phyloP scores from a whole-genome alignment of 2,888 invertebrate genomes.

The Xanthorhoe designata region DNA sequence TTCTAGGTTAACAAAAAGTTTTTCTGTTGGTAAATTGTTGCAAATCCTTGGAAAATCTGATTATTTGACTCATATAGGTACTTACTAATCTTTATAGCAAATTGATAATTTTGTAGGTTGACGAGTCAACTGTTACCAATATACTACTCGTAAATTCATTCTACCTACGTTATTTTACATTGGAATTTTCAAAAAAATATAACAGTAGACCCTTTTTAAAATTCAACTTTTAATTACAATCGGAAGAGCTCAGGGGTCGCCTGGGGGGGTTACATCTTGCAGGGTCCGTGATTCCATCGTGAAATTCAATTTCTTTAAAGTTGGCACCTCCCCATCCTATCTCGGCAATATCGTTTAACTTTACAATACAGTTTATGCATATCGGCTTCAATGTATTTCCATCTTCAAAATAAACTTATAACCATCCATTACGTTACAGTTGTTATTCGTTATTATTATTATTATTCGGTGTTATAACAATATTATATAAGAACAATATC shows the following conservation, averaged over 20 bases:
- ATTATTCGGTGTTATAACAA: no score
- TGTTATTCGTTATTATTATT: no score
- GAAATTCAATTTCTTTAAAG: constrained; percentile 40
- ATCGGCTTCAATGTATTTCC: background rate
- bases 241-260: constrained; percentile 45
- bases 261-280: constrained; percentile 28
- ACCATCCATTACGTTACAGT: no score
- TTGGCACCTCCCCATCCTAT: constrained; percentile 28
- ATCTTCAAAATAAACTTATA: background rate
- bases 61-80: no score
- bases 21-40: background rate
- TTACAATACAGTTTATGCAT: constrained; percentile 20
- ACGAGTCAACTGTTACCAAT: background rate
- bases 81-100: background rate
- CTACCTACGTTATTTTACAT: background rate
- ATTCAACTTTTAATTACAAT: constrained; percentile 55
- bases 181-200: constrained; percentile 22
- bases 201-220: constrained; percentile 43
- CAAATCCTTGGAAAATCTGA: no score
- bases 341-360: background rate
- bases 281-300: constrained; percentile 32
- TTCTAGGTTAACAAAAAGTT: constrained; percentile 21
- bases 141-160: background rate
- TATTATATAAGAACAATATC: no score
- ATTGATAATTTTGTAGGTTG: background rate